Evolutionary conservation across 30 jellyfish, hydroid and myxozoan species (phyloP).

Genomic region (Hydractinia symbiolongicarpus): DNA sequence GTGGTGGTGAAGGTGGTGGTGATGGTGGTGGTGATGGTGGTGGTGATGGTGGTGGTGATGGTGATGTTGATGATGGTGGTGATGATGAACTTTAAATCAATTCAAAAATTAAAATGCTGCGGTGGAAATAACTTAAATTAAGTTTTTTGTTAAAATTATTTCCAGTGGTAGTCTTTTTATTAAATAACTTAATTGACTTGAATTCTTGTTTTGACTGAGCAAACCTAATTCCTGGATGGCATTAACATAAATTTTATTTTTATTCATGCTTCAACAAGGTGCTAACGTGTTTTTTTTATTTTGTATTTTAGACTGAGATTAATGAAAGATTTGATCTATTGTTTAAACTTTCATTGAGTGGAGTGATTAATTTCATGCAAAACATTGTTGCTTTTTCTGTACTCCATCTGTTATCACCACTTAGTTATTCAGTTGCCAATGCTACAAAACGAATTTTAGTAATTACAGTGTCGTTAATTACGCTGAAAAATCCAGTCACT

Average conservation of each 20-base stretch:
- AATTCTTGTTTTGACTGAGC: no score
- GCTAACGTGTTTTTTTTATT: neutral
- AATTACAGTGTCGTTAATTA: conserved; percentile 67
- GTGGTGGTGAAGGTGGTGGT: no score
- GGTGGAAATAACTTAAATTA: no score
- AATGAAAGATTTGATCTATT: conserved; percentile 47
- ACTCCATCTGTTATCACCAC: conserved; percentile 73
- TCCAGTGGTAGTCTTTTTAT: no score
- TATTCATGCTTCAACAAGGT: neutral
- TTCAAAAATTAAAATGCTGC: no score
- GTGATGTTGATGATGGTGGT: no score
- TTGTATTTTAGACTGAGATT: conserved; percentile 28
- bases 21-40: no score
- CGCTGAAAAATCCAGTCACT: conserved; percentile 85
- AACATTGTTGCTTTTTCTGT: conserved; percentile 83
- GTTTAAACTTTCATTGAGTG: conserved; percentile 57
- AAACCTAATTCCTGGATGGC: no score
- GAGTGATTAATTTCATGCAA: conserved; percentile 79
- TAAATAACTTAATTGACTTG: no score
- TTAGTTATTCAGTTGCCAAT: conserved; percentile 84
- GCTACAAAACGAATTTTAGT: conserved; percentile 87
- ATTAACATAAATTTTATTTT: neutral
- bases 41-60: no score
- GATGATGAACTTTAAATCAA: no score
- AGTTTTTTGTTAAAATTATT: no score